Conservation (phyloP, 2,888 invertebrate genomes). For the Andrena praecox region DNA sequence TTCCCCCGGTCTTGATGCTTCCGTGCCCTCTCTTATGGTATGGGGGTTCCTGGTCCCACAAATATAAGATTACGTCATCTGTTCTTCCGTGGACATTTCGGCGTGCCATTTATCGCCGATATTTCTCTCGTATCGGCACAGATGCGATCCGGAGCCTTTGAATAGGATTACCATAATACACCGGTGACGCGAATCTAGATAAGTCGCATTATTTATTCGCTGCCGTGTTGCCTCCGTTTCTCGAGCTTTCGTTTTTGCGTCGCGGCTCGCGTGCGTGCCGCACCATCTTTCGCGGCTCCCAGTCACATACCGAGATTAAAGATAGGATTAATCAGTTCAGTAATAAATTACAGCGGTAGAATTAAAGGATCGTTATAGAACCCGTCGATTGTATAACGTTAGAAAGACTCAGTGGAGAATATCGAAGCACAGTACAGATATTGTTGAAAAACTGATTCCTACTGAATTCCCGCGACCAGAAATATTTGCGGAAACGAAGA, state of each 20-base stretch:
- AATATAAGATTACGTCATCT: neutral
- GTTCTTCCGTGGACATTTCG: neutral
- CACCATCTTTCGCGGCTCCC: neutral
- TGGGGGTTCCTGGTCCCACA: too few relatives aligned
- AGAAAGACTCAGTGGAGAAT: too few relatives aligned
- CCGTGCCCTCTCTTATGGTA: too few relatives aligned
- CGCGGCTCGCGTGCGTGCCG: neutral
- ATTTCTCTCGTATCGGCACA: constrained; percentile 33
- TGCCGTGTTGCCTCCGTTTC: constrained; percentile 4
- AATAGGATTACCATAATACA: constrained; percentile 58
- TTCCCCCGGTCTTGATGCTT: too few relatives aligned
- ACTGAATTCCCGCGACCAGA: neutral
- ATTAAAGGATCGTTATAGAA: too few relatives aligned
- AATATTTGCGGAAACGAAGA: neutral
- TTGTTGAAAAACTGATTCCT: neutral
- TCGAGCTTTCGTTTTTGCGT: constrained; percentile 1
- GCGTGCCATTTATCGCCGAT: constrained; percentile 32
- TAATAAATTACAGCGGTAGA: neutral
- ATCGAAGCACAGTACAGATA: too few relatives aligned
- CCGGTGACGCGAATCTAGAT: constrained; percentile 22
- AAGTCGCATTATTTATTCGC: constrained; percentile 37
- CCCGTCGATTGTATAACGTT: too few relatives aligned
- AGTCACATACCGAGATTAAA: neutral
- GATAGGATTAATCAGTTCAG: constrained; percentile 16
- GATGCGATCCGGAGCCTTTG: constrained; percentile 38